A percentile compares a stretch with the other conserved stretches of the same genome.
phyloP scores from a whole-genome alignment of 1,140 invertebrate genomes.

The Brachystomella parvula region DNA sequence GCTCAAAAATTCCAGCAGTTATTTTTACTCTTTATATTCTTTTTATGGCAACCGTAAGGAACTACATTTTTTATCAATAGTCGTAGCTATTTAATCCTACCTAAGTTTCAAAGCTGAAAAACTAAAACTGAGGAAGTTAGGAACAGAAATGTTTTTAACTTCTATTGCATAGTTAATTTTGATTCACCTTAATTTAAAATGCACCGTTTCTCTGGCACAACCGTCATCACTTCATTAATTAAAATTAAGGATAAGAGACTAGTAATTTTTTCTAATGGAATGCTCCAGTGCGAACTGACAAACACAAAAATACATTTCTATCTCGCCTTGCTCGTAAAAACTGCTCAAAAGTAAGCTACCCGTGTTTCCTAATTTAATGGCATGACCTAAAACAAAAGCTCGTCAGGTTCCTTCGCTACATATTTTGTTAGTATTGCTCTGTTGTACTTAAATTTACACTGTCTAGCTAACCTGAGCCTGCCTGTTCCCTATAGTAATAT shows the following conservation, averaged over 20 bases:
- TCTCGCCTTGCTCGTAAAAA: neutral
- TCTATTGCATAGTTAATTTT: no score
- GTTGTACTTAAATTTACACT: neutral
- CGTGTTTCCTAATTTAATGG: neutral
- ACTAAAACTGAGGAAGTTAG: no score
- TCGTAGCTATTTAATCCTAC: no score
- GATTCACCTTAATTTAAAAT: neutral
- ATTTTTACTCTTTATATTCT: neutral
- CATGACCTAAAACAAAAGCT: neutral
- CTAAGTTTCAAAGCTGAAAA: no score
- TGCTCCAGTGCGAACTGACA: no score
- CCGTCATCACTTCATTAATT: neutral
- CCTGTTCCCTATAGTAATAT: neutral
- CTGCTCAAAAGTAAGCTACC: neutral
- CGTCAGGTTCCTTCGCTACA: neutral
- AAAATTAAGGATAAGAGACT: neutral
- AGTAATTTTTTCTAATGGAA: no score
- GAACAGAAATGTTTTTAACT: no score
- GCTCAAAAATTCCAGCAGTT: no score
- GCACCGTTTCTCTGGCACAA: constrained; percentile 8
- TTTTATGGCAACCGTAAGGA: neutral
- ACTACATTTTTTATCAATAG: no score
- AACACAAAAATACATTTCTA: neutral
- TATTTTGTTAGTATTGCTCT: neutral
- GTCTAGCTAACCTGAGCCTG: neutral